Evolutionary conservation across 2,113 vertebrate genomes (phyloP).

Genomic region (Xiphophorus hellerii): DNA sequence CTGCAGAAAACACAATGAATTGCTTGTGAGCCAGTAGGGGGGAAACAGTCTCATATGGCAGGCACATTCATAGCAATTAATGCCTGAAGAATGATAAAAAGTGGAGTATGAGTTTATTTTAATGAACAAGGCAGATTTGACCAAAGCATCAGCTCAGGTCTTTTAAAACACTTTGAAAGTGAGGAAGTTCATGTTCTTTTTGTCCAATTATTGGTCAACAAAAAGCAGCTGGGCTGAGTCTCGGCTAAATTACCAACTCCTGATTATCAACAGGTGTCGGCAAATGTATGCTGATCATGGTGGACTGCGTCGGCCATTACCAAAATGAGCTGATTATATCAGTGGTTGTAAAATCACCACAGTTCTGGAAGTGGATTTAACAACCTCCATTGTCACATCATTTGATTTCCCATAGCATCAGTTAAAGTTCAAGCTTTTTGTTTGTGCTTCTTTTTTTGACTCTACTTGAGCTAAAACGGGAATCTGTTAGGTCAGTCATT

Average conservation of each 20-base stretch:
- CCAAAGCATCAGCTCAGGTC: background rate
- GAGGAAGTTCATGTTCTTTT: background rate
- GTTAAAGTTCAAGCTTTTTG: background rate
- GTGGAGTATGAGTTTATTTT: background rate
- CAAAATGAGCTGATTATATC: background rate
- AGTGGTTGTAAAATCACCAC: background rate
- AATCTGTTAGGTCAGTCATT: too few relatives aligned
- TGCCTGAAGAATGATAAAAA: conserved; percentile 5
- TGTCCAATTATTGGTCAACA: background rate
- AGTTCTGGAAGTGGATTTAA: background rate
- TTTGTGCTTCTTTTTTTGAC: background rate
- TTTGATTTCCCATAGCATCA: background rate
- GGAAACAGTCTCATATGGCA: background rate
- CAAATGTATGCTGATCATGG: background rate
- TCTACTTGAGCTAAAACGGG: too few relatives aligned
- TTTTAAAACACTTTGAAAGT: background rate
- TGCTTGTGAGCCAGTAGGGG: conserved; percentile 10
- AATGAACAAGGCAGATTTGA: background rate
- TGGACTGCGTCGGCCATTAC: background rate
- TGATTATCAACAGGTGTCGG: background rate
- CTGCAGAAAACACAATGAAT: conserved; percentile 21
- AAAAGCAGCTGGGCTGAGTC: background rate
- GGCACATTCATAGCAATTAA: background rate
- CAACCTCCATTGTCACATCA: background rate
- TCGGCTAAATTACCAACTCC: background rate